Conservation (phyloP, 1,140 invertebrate genomes). For the Zaprionus nigranus region DNA sequence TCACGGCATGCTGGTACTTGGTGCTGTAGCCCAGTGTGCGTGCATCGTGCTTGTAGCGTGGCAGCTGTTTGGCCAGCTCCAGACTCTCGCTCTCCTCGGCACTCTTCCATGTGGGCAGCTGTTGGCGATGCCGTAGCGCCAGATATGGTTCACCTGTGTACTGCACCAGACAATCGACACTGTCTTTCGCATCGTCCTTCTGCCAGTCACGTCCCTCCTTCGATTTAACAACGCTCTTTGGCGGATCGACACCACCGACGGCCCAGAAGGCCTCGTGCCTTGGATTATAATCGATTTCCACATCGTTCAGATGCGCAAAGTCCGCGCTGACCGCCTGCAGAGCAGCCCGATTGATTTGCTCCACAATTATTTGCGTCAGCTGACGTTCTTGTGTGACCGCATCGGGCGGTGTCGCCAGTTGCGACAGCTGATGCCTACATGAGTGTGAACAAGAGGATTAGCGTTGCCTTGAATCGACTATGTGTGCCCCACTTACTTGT, state of each 20-base stretch:
- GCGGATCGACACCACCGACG: conserved; percentile 88
- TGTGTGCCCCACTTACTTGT: conserved; percentile 34
- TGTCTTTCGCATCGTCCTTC: conserved; percentile 85
- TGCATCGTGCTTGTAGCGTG: conserved; percentile 86
- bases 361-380: conserved; percentile 85
- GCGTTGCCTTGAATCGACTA: background rate
- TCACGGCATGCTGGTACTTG: conserved; percentile 87
- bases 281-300: conserved; percentile 90
- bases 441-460: background rate
- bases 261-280: conserved; percentile 92
- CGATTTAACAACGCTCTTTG: conserved; percentile 83
- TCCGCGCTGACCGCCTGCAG: conserved; percentile 86
- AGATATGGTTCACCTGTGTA: conserved; percentile 88
- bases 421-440: conserved; percentile 75
- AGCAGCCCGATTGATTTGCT: conserved; percentile 89
- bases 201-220: conserved; percentile 80
- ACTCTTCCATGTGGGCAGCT: conserved; percentile 87
- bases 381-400: conserved; percentile 57
- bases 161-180: conserved; percentile 88
- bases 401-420: conserved; percentile 37
- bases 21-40: conserved; percentile 85
- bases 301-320: conserved; percentile 87
- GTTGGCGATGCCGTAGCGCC: conserved; percentile 87
- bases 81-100: conserved; percentile 85
- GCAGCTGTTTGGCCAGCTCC: conserved; percentile 84